Percentiles rank a stretch among this genome's conserved stretches.
Conservation (phyloP, 92 coral and sea anemone genomes). For the Palythoa caribaeorum region DNA sequence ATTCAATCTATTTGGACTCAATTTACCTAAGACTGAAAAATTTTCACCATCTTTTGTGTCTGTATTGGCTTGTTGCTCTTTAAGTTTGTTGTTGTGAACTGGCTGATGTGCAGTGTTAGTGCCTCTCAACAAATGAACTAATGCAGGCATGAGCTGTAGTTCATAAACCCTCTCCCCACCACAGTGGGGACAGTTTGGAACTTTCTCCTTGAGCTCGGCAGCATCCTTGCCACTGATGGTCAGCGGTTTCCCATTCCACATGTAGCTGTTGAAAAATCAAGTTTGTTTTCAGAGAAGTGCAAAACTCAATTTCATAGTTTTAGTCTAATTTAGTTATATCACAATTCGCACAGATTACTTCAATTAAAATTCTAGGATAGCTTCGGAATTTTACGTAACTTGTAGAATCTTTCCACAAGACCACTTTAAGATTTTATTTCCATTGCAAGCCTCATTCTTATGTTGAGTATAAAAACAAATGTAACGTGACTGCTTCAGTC, state of each 20-base stretch:
- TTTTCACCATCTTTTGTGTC: background rate
- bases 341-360: no score
- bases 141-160: conserved; percentile 92
- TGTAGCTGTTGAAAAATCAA: conserved; percentile 65
- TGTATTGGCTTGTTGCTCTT: background rate
- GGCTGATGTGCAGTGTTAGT: background rate
- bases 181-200: conserved; percentile 81
- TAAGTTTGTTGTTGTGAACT: background rate
- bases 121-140: conserved; percentile 66
- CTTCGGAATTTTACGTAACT: no score
- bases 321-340: no score
- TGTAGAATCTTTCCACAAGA: no score
- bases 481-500: no score
- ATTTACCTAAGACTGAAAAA: background rate
- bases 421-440: no score
- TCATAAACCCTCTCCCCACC: conserved; percentile 87
- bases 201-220: conserved; percentile 42
- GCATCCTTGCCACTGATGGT: conserved; percentile 64
- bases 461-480: no score
- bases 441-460: no score
- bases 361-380: no score
- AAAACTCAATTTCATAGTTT: no score
- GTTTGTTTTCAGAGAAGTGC: no score
- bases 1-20: background rate
- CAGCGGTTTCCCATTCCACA: conserved; percentile 83